These are phyloP conservation scores for Idaea straminata DNA, from an alignment of 2,888 invertebrate species.

Conservation along the genomic window DNA sequence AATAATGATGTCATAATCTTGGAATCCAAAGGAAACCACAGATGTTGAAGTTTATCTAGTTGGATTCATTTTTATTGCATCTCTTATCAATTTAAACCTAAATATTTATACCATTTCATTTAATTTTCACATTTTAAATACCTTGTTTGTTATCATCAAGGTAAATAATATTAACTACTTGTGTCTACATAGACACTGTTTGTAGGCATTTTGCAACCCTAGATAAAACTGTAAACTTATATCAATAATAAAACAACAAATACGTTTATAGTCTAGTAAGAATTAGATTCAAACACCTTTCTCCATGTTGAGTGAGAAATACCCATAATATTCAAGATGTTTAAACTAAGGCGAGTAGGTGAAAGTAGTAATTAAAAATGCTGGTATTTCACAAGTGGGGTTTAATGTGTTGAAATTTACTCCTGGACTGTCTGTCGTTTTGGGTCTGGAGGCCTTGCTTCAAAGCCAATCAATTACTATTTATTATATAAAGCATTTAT, in stretches of 20 bases:
- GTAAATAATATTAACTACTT: too few relatives aligned
- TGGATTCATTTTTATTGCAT: neutral
- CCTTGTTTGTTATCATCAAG: too few relatives aligned
- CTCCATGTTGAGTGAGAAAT: neutral
- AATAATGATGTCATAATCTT: neutral
- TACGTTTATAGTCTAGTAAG: neutral
- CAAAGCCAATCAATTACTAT: too few relatives aligned
- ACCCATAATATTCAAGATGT: neutral
- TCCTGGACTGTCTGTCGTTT: too few relatives aligned
- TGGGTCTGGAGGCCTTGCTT: too few relatives aligned
- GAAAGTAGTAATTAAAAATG: neutral
- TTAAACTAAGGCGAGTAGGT: neutral
- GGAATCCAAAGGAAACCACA: neutral
- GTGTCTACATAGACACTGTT: too few relatives aligned
- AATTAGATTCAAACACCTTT: neutral
- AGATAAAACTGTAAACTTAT: neutral
- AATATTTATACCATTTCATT: too few relatives aligned
- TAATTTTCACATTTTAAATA: too few relatives aligned
- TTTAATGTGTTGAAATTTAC: too few relatives aligned
- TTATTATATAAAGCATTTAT: too few relatives aligned
- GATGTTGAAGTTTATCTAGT: slow-evolving; percentile 5
- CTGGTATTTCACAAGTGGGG: neutral
- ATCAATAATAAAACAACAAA: neutral
- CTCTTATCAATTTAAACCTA: neutral
- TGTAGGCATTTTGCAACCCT: too few relatives aligned